Percentiles rank a stretch among this genome's conserved stretches.
Conservation (phyloP, 1,140 invertebrate genomes). For the Magallana angulata region DNA sequence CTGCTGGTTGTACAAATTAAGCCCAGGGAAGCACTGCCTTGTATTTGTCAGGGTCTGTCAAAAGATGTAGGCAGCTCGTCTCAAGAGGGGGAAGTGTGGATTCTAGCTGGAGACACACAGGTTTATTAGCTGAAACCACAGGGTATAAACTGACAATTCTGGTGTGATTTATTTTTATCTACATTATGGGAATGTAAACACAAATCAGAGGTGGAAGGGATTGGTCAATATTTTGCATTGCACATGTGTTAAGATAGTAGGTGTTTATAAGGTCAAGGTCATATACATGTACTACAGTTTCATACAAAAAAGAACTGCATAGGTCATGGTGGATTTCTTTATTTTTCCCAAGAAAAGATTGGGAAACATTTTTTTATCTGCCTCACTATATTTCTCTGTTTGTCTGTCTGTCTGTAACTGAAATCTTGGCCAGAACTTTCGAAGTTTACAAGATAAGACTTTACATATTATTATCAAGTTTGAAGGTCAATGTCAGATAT, state of each 20-base stretch:
- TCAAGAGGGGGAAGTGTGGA: neutral
- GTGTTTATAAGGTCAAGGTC: slow-evolving; percentile 15
- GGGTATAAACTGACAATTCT: slow-evolving; percentile 33
- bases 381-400: too few relatives aligned
- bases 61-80: slow-evolving; percentile 23
- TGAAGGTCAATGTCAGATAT: too few relatives aligned
- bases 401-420: too few relatives aligned
- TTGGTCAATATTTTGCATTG: slow-evolving; percentile 11
- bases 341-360: too few relatives aligned
- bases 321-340: too few relatives aligned
- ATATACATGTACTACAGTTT: neutral
- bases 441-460: too few relatives aligned
- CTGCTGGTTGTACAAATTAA: slow-evolving; percentile 9
- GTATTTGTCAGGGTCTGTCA: slow-evolving; percentile 32
- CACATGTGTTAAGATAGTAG: neutral
- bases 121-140: slow-evolving; percentile 36
- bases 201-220: neutral
- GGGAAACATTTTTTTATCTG: too few relatives aligned
- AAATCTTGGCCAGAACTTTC: too few relatives aligned
- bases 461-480: too few relatives aligned
- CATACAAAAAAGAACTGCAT: too few relatives aligned
- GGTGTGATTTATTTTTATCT: slow-evolving; percentile 34
- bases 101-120: neutral
- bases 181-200: slow-evolving; percentile 25
- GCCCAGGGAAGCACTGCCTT: neutral